Evolutionary conservation across 2,797 vertebrate genomes (phyloP), one percentile per base, ranked within the genome.

Genomic region (Poecilia wingei): DNA sequence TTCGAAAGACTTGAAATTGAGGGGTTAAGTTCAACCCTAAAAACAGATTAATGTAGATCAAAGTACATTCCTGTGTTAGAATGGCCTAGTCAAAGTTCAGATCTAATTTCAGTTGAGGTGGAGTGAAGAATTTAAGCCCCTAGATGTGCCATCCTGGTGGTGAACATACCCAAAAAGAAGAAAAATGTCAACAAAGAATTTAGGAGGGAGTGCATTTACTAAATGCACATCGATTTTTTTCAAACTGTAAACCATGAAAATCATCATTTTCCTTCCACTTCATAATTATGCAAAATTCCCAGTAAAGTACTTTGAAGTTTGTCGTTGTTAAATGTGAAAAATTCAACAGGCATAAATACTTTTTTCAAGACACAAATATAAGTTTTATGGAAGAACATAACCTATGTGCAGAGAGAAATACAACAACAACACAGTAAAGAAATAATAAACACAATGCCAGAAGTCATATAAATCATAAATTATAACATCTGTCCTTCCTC

Each of bases 401-500:
- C 39, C 22, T 20, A 39, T 10, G 64, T 68, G 36, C 20, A 41
- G 36, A 68, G 2, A 43, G 9, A 66, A 66, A 68, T 22, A 39
- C 59, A n/a, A 61, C 33, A 66, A 66, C 4, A 18, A 66, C 8
- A 68, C 36, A 68, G 20, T 5, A 6, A 41, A 41, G 20, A 41
- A 20, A 39, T 41, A 14, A 68, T 41, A 68, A 68, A 13, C 41
- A 70, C 12, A 43, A 70, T 3, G 25, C 2, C 68, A 28, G 25
- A 70, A 41, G 41, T 28, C 25, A 70, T 45, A 45, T 70, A 2
- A 41, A 68, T 68, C 36, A 68, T 68, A 70, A 3, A 70, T 45
- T 16, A 45, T 28, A 45, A 70, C 68, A 16, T 53, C 33, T 74
- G 47, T 75, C 31, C 16, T 66, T 49, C 49, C 46, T 74, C 75